Evolutionary conservation across 2,888 invertebrate species (phyloP).

Genomic region (Calameuta idolon): DNA sequence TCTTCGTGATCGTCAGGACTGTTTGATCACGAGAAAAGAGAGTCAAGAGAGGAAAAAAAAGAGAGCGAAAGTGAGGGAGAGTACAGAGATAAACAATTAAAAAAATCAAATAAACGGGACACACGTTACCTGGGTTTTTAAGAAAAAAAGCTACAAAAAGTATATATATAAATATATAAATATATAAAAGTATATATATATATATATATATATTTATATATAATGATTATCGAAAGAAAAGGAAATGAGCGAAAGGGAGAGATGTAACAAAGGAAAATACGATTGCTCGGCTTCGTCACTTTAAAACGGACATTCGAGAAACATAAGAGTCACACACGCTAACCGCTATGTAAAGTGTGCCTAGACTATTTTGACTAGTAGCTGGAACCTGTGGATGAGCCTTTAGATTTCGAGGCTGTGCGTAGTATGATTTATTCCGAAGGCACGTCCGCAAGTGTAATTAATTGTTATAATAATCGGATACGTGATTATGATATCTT

Average conservation of each 20-base stretch:
- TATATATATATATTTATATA: not conserved
- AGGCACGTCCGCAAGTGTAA: not conserved
- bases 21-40: not conserved
- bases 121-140: not conserved
- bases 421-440: constrained; percentile 45
- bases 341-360: constrained; percentile 33
- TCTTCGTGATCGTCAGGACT: not conserved
- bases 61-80: not conserved
- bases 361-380: constrained; percentile 23
- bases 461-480: not conserved
- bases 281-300: not conserved
- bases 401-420: constrained; percentile 25
- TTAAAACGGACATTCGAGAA: constrained; percentile 28
- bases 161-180: no score
- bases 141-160: not conserved
- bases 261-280: not conserved
- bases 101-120: not conserved
- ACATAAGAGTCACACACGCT: constrained; percentile 25
- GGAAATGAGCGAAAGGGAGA: constrained; percentile 2
- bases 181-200: no score
- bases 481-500: not conserved
- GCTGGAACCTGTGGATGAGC: not conserved
- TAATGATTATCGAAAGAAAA: constrained; percentile 16
- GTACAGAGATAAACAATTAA: not conserved
- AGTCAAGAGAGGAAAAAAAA: not conserved